Evolutionary conservation across 2,797 vertebrate species (phyloP).

Genomic region (Paguma larvata): DNA sequence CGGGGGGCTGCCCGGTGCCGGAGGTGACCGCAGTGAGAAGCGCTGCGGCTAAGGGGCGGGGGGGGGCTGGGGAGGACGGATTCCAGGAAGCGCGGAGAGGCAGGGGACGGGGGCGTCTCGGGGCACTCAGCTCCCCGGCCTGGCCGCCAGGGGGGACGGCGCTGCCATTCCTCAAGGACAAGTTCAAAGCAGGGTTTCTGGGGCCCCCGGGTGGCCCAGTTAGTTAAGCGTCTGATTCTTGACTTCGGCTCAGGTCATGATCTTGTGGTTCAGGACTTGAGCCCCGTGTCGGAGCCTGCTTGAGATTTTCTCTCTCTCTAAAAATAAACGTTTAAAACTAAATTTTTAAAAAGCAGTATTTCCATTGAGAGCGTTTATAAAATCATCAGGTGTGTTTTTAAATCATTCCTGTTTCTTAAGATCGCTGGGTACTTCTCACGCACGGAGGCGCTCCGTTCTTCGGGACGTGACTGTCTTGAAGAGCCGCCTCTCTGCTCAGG

Average conservation of each 20-base stretch:
- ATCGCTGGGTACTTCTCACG: background rate
- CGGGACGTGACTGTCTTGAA: background rate
- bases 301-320: too few species aligned
- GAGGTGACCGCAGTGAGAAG: background rate
- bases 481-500: background rate
- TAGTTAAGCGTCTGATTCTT: too few species aligned
- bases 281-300: too few species aligned
- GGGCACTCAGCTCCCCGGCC: background rate
- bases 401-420: background rate
- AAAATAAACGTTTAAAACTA: too few species aligned
- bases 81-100: background rate
- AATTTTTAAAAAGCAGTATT: background rate
- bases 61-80: background rate
- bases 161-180: background rate
- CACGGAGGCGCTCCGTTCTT: background rate
- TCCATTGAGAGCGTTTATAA: background rate
- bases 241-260: too few species aligned
- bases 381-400: background rate
- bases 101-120: background rate
- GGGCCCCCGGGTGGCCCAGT: too few species aligned
- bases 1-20: too few species aligned
- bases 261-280: too few species aligned
- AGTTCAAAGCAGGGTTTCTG: background rate
- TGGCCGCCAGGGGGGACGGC: accelerated
- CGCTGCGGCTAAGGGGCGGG: background rate